These are phyloP conservation scores for Taenioides sp. DNA, from an alignment of 2,797 vertebrate genomes.

Conservation along the genomic window DNA sequence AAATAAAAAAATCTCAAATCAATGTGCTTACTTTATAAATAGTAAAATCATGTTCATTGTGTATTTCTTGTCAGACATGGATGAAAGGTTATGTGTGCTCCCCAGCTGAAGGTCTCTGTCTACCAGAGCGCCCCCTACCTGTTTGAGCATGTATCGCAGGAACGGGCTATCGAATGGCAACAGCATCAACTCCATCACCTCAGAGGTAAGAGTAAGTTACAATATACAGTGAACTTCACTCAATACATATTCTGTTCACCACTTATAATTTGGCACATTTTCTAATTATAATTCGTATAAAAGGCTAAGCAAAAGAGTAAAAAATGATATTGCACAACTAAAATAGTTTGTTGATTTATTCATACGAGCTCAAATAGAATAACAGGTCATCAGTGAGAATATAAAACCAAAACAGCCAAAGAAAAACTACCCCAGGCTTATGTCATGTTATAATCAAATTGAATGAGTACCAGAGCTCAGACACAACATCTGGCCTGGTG, in stretches of 20 bases:
- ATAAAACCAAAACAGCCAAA: constrained; percentile 3
- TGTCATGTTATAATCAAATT: constrained; percentile 10
- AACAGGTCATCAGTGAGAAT: not conserved
- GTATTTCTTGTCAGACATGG: constrained; percentile 62
- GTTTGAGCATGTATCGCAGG: constrained; percentile 94
- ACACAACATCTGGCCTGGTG: constrained; percentile 24
- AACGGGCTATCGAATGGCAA: constrained; percentile 92
- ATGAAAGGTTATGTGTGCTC: constrained; percentile 75
- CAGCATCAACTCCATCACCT: constrained; percentile 89
- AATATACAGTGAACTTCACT: not conserved
- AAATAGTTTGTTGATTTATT: not conserved
- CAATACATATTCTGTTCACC: not conserved
- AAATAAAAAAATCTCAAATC: not conserved
- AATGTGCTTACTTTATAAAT: not conserved
- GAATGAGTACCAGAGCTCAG: constrained; percentile 14
- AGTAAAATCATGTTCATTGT: not conserved
- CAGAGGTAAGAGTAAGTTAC: constrained; percentile 82
- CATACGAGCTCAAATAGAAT: not conserved
- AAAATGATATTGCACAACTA: constrained; percentile 1
- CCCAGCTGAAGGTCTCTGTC: constrained; percentile 74
- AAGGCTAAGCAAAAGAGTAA: not conserved
- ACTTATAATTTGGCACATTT: not conserved
- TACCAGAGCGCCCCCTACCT: constrained; percentile 58
- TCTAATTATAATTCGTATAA: not conserved
- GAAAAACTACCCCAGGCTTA: constrained; percentile 12